A percentile compares a stretch with the other conserved stretches of the same genome.
These are phyloP conservation scores for Sandelia bainsii DNA, from an alignment of 2,797 vertebrate species.

Conservation along the genomic window DNA sequence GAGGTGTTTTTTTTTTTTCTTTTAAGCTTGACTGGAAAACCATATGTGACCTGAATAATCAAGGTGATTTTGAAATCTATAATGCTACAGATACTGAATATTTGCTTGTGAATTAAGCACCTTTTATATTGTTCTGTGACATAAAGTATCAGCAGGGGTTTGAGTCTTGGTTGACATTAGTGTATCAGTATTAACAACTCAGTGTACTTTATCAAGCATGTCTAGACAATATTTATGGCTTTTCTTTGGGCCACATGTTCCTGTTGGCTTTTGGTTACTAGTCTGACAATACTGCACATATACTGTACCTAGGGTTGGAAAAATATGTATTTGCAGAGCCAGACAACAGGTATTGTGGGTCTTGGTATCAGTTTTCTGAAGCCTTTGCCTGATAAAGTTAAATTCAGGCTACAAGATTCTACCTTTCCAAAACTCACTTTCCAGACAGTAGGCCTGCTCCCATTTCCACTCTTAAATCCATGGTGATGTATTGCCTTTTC, in stretches of 20 bases:
- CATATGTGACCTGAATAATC: neutral
- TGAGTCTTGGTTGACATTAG: neutral
- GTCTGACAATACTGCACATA: neutral
- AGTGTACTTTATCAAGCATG: neutral
- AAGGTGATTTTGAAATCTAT: neutral
- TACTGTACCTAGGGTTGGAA: neutral
- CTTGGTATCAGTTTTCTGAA: neutral
- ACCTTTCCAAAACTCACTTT: slow-evolving; percentile 4
- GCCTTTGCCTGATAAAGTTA: too few species aligned
- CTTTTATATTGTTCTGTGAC: neutral
- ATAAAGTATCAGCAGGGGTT: neutral
- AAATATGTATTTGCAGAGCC: neutral
- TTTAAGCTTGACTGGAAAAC: neutral
- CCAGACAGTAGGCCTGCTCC: neutral
- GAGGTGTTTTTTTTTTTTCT: neutral
- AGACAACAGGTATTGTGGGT: neutral
- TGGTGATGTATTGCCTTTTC: neutral
- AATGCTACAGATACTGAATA: neutral
- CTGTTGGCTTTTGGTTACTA: neutral
- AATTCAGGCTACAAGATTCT: neutral
- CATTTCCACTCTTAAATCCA: too few species aligned
- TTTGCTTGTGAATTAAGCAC: neutral
- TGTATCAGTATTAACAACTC: neutral
- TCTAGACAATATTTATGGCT: neutral
- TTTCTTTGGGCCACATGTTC: neutral